Evolutionary conservation across 1,140 invertebrate species (phyloP).

Genomic region (Bombus consobrinus): DNA sequence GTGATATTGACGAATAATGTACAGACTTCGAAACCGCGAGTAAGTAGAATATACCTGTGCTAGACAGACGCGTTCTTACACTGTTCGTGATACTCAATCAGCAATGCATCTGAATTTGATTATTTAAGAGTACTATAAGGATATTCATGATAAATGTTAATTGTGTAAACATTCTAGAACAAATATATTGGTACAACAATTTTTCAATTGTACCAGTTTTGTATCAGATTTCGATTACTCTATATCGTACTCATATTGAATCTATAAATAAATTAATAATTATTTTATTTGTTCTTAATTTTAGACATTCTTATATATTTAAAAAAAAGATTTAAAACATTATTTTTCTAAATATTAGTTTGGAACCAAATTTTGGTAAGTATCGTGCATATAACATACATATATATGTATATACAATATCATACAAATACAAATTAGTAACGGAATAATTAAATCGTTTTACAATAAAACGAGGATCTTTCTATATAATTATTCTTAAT

Average conservation of each 20-base stretch:
- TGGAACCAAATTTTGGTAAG: background rate
- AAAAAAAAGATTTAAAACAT: background rate
- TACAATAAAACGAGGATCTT: too few relatives aligned
- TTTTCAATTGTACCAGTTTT: background rate
- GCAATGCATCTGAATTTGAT: background rate
- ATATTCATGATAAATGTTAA: background rate
- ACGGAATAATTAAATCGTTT: background rate
- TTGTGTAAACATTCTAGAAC: constrained; percentile 4
- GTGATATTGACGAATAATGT: constrained; percentile 41
- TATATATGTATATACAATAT: background rate
- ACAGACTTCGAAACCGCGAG: constrained; percentile 11
- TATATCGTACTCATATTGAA: background rate
- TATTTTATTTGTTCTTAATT: background rate
- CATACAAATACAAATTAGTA: background rate
- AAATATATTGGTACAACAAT: constrained; percentile 17
- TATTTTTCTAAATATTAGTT: background rate
- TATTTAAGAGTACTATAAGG: background rate
- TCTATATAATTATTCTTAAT: too few relatives aligned
- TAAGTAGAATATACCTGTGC: constrained; percentile 1
- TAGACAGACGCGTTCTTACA: background rate
- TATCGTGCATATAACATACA: background rate
- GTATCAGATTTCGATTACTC: background rate
- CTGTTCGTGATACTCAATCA: background rate
- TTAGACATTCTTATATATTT: background rate
- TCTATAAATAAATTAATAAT: background rate